These are phyloP conservation scores for Microplitis demolitor DNA, from an alignment of 1,140 invertebrate species.

Conservation along the genomic window DNA sequence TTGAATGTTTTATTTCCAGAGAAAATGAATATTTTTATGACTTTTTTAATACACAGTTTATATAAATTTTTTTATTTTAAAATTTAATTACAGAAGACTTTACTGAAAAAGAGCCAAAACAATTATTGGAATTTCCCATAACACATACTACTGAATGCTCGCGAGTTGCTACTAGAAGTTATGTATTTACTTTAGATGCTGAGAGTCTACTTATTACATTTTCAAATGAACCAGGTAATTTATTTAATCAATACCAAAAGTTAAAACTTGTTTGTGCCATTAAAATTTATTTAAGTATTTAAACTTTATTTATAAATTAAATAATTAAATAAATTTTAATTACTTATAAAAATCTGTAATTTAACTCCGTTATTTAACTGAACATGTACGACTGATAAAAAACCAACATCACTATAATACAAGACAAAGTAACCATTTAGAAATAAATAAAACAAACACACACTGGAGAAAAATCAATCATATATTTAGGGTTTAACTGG, in stretches of 20 bases:
- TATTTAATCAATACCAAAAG: background rate
- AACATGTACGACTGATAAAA: too few species aligned
- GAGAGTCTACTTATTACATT: conserved; percentile 66
- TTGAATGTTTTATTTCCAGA: conserved; percentile 9
- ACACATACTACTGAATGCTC: conserved; percentile 72
- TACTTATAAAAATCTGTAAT: too few species aligned
- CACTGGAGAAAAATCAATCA: too few species aligned
- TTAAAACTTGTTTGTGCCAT: background rate
- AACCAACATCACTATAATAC: too few species aligned
- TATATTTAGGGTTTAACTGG: too few species aligned
- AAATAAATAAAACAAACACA: too few species aligned
- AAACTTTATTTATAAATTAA: too few species aligned
- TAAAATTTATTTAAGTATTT: background rate
- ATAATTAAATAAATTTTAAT: too few species aligned
- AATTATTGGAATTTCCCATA: conserved; percentile 70
- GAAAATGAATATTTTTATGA: background rate
- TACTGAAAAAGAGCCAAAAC: conserved; percentile 38
- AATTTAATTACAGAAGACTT: conserved; percentile 39
- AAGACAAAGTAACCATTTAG: too few species aligned
- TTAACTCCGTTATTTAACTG: too few species aligned
- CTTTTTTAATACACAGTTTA: background rate
- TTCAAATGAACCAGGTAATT: conserved; percentile 56
- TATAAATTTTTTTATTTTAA: too few species aligned
- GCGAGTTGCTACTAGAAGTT: conserved; percentile 68
- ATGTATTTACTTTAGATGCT: conserved; percentile 73